These are phyloP conservation scores for Tipula unca DNA, from an alignment of 2,888 invertebrate species.

Conservation along the genomic window DNA sequence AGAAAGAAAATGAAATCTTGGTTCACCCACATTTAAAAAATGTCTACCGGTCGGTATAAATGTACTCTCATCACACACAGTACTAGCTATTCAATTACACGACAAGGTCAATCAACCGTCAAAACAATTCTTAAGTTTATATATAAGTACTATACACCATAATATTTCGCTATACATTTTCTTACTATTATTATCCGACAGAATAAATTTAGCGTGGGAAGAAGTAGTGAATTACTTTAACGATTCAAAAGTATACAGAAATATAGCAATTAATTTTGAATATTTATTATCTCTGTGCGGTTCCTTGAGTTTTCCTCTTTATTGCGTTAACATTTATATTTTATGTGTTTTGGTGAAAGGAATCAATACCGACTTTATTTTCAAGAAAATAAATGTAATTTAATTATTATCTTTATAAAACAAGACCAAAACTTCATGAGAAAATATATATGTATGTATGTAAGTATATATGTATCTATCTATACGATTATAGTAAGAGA, in stretches of 20 bases:
- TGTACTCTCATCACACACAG: not conserved
- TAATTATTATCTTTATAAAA: not conserved
- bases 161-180: not conserved
- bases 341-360: not conserved
- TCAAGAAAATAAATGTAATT: not conserved
- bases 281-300: not conserved
- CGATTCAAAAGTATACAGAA: not conserved
- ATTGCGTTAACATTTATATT: not conserved
- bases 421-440: not conserved
- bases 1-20: not conserved
- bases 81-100: not conserved
- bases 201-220: not conserved
- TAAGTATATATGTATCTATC: no score
- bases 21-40: not conserved
- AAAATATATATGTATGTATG: no score
- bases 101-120: not conserved
- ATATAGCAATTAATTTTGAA: not conserved
- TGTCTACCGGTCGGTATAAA: not conserved
- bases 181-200: not conserved
- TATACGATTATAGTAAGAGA: not conserved
- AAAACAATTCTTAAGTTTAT: not conserved
- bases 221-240: not conserved
- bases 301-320: conserved; percentile 8
- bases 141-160: no score
- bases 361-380: not conserved